These are phyloP conservation scores for Dallia pectoralis DNA, from an alignment of 2,797 vertebrate species.

Conservation along the genomic window DNA sequence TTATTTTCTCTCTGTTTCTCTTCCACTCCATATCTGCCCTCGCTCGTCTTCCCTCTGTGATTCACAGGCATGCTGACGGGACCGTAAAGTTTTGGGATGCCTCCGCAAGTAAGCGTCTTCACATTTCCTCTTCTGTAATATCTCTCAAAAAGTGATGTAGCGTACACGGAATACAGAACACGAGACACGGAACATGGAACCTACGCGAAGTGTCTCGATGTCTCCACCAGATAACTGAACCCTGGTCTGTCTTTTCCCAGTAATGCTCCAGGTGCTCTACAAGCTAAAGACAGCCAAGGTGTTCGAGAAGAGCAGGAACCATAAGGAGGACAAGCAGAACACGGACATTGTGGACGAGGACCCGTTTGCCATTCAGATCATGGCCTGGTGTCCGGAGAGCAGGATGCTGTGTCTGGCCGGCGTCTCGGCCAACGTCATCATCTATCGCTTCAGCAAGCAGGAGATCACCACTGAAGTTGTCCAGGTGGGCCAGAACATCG, in stretches of 20 bases:
- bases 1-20: not conserved
- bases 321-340: slow-evolving; percentile 77
- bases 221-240: not conserved
- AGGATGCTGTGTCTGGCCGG: slow-evolving; percentile 93
- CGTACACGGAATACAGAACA: no score
- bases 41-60: slow-evolving; percentile 30
- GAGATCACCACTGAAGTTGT: slow-evolving; percentile 93
- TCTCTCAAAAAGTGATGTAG: not conserved
- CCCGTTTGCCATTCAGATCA: slow-evolving; percentile 95
- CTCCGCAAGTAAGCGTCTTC: slow-evolving; percentile 89
- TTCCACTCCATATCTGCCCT: not conserved
- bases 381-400: slow-evolving; percentile 96
- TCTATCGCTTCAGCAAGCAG: slow-evolving; percentile 97
- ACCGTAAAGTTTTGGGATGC: slow-evolving; percentile 99
- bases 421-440: slow-evolving; percentile 94
- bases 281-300: slow-evolving; percentile 99
- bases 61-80: slow-evolving; percentile 93
- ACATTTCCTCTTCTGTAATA: not conserved
- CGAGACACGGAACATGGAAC: not conserved
- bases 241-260: slow-evolving; percentile 56
- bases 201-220: not conserved
- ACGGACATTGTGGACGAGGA: slow-evolving; percentile 95
- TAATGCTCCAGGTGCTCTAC: slow-evolving; percentile 98
- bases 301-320: slow-evolving; percentile 89
- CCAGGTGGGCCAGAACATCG: slow-evolving; percentile 78